Percentiles rank a stretch among this genome's conserved stretches.
Evolutionary conservation across 2,113 vertebrate species (phyloP).

Genomic region (Eulemur rufifrons): DNA sequence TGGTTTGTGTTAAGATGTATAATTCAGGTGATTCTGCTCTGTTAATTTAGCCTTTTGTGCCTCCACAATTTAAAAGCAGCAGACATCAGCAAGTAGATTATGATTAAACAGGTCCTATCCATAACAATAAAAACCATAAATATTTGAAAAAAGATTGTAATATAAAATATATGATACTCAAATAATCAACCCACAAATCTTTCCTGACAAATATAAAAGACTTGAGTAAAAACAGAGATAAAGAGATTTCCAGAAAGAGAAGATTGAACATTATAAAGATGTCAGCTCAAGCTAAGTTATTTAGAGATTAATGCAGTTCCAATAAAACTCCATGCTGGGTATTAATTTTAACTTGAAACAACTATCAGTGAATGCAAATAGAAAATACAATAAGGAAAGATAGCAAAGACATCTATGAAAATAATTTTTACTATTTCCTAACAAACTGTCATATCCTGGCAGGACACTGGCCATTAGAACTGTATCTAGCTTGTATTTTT

Average conservation of each 20-base stretch:
- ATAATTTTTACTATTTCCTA: not conserved
- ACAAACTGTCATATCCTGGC: not conserved
- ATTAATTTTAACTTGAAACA: constrained; percentile 22
- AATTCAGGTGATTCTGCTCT: not conserved
- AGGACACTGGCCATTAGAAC: not conserved
- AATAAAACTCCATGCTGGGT: not conserved
- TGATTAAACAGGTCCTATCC: not conserved
- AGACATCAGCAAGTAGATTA: not conserved
- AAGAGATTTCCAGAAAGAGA: not conserved
- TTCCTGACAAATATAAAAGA: not conserved
- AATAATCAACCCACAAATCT: not conserved
- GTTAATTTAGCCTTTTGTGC: not conserved
- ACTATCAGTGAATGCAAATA: not conserved
- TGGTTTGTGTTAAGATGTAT: not conserved
- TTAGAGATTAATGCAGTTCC: not conserved
- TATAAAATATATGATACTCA: not conserved
- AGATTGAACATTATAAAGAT: not conserved
- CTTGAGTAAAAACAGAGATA: not conserved
- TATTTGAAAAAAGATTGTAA: not conserved
- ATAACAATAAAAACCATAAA: not conserved
- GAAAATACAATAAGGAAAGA: not conserved
- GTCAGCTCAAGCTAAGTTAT: not conserved
- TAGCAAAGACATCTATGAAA: not conserved
- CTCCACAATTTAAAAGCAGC: not conserved
- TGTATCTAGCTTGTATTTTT: not conserved